Evolutionary conservation across 2,797 vertebrate genomes (phyloP).

Genomic region (Pseudopleuronectes americanus): DNA sequence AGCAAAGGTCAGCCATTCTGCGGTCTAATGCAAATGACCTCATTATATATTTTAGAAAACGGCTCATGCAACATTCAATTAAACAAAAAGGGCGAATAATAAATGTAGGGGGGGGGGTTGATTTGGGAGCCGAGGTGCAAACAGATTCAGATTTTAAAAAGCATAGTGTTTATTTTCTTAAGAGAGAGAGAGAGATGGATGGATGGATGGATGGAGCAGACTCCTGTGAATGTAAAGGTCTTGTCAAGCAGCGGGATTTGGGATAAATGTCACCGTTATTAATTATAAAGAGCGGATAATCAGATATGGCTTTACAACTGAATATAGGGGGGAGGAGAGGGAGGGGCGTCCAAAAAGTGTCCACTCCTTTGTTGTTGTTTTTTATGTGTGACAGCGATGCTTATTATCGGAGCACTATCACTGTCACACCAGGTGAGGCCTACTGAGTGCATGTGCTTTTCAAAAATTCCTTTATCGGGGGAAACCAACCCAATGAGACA

Average conservation of each 20-base stretch:
- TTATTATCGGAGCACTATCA: constrained; percentile 20
- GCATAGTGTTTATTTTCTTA: too few species aligned
- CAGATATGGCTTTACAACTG: constrained; percentile 61
- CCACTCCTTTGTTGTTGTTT: constrained; percentile 41
- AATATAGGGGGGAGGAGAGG: constrained; percentile 18
- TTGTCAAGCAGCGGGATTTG: constrained; percentile 57
- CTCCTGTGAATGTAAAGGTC: constrained; percentile 64
- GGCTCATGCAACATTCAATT: constrained; percentile 86
- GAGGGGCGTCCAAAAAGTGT: neutral
- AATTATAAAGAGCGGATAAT: constrained; percentile 62
- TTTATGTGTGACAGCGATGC: constrained; percentile 27
- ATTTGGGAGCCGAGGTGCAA: constrained; percentile 9
- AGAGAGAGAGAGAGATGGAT: constrained; percentile 8
- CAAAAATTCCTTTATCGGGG: neutral
- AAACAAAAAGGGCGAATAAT: constrained; percentile 61
- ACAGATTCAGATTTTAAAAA: neutral
- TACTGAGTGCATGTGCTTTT: neutral
- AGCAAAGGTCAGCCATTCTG: constrained; percentile 89
- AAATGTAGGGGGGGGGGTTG: neutral
- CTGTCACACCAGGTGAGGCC: constrained; percentile 13
- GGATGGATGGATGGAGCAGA: constrained; percentile 14
- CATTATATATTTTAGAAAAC: constrained; percentile 86
- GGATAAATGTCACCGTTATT: constrained; percentile 64
- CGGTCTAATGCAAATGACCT: constrained; percentile 88
- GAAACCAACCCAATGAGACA: constrained; percentile 5